phyloP scores from a whole-genome alignment of 2,113 vertebrate genomes.

The Haemorhous mexicanus region DNA sequence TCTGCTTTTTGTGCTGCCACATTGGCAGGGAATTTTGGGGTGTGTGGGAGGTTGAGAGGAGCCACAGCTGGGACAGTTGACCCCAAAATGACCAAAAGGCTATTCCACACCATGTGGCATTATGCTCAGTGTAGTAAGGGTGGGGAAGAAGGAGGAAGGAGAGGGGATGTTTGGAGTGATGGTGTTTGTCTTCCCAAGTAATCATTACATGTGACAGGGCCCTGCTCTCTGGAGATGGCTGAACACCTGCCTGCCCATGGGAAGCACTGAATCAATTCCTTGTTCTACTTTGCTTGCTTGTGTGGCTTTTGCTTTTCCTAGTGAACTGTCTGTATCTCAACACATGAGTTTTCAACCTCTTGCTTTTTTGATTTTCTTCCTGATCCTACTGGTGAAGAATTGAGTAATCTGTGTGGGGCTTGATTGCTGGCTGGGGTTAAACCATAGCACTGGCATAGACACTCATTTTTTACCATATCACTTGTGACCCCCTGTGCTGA shows the following conservation, averaged over 20 bases:
- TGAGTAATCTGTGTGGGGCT: not conserved
- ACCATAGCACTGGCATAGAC: not conserved
- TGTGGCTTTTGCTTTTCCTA: not conserved
- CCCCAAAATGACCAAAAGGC: not conserved
- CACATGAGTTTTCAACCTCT: not conserved
- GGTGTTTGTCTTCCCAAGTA: accelerated
- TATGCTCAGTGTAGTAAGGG: not conserved
- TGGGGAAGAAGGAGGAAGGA: not conserved
- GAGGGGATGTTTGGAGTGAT: not conserved
- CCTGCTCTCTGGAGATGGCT: not conserved
- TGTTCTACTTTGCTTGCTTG: not conserved
- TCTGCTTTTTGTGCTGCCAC: not conserved
- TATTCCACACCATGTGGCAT: not conserved
- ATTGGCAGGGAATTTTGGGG: not conserved
- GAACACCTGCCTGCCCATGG: not conserved
- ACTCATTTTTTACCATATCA: not conserved
- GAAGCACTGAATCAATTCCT: not conserved
- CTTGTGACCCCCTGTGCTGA: not conserved
- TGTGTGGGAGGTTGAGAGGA: not conserved
- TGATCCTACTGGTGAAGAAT: not conserved
- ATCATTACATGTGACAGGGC: not conserved
- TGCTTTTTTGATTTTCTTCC: not conserved
- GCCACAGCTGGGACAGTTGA: not conserved
- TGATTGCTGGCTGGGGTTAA: not conserved
- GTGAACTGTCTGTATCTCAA: not conserved